Conservation (phyloP, 2,113 vertebrate genomes). For the Thryonomys swinderianus region DNA sequence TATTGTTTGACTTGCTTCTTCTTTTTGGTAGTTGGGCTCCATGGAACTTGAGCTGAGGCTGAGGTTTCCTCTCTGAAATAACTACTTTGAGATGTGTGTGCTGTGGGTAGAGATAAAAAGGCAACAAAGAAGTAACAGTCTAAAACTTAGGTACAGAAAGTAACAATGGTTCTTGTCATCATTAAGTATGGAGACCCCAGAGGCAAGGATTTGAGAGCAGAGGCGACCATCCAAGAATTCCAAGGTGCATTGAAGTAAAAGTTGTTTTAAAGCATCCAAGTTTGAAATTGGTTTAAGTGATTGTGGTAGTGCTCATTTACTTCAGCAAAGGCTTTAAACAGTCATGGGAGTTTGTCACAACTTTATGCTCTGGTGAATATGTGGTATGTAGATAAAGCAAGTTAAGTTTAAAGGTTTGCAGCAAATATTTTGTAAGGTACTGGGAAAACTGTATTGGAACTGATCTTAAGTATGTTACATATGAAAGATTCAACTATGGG, state of each 20-base stretch:
- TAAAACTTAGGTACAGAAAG: background rate
- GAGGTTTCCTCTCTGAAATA: background rate
- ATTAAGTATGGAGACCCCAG: background rate
- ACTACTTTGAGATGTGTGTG: background rate
- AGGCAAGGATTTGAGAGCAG: background rate
- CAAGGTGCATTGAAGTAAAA: background rate
- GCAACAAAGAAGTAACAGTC: background rate
- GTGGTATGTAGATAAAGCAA: slow-evolving; percentile 4
- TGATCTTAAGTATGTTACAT: background rate
- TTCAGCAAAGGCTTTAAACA: background rate
- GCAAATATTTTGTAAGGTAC: background rate
- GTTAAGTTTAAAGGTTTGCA: background rate
- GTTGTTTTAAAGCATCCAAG: background rate
- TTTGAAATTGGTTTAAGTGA: background rate
- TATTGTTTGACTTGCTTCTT: background rate
- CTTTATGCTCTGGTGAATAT: background rate
- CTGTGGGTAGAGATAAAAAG: background rate
- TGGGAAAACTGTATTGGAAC: slow-evolving; percentile 12
- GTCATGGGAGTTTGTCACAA: background rate
- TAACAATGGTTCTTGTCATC: background rate
- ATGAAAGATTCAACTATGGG: background rate
- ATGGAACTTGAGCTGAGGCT: background rate
- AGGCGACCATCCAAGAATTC: background rate
- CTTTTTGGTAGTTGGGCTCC: background rate
- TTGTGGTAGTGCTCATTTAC: background rate